Evolutionary conservation across 2,113 vertebrate genomes (phyloP).

Genomic region (Petrocephalus microphthalmus): DNA sequence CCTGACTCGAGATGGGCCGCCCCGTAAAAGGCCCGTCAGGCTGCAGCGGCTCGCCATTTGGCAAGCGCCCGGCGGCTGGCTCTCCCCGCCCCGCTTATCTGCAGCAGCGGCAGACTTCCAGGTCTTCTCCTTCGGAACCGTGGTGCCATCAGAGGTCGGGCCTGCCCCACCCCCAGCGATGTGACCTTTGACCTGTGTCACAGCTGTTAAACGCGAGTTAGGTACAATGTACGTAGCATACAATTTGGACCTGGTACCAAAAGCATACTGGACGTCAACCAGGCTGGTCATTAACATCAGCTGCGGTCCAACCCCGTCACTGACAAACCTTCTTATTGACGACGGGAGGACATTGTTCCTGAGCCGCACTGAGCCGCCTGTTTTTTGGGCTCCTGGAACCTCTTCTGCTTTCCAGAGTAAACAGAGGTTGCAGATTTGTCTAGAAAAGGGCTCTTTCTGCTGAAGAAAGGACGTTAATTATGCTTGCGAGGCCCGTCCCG

Average conservation of each 20-base stretch:
- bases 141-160: conserved; percentile 4
- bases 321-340: background rate
- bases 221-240: background rate
- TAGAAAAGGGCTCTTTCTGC: background rate
- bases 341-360: background rate
- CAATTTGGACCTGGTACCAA: background rate
- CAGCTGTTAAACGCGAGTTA: background rate
- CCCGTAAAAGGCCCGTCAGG: conserved; percentile 18
- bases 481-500: conserved; percentile 7
- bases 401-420: conserved; percentile 2
- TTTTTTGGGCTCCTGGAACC: background rate
- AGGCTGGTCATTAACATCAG: background rate
- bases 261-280: background rate
- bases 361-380: background rate
- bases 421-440: background rate
- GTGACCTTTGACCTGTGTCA: background rate
- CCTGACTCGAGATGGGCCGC: background rate
- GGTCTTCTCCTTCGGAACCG: conserved; percentile 7
- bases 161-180: background rate
- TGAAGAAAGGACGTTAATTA: conserved; percentile 23
- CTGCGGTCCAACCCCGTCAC: background rate
- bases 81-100: background rate
- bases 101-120: background rate
- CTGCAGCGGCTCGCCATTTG: conserved; percentile 20
- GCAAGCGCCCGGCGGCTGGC: background rate